A percentile compares a stretch with the other conserved stretches of the same genome.
phyloP scores from a whole-genome alignment of 2,888 invertebrate genomes.

The Habrosyne pyritoides region DNA sequence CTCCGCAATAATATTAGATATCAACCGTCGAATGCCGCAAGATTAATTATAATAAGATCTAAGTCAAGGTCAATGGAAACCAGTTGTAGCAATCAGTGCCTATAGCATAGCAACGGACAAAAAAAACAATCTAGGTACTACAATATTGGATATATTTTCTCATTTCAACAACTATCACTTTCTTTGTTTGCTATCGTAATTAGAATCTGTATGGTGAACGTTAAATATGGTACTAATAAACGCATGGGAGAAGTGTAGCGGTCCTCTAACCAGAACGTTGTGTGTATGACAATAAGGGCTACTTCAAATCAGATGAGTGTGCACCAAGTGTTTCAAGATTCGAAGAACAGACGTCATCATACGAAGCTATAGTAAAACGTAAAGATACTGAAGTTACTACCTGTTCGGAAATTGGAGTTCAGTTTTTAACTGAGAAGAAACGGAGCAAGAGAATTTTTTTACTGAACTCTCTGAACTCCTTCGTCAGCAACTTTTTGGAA shows the following conservation, averaged over 20 bases:
- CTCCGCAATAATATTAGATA: neutral
- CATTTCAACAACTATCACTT: neutral
- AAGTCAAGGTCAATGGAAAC: constrained; percentile 7
- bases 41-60: constrained; percentile 10
- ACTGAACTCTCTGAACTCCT: no score
- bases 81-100: constrained; percentile 6
- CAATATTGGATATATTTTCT: neutral
- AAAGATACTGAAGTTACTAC: no score
- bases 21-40: neutral
- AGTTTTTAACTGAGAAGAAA: no score
- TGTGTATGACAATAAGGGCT: neutral
- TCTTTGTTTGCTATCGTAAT: constrained; percentile 4
- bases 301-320: no score
- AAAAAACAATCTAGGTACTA: neutral
- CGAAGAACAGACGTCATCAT: neutral
- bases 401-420: no score
- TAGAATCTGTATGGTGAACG: neutral
- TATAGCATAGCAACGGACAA: neutral
- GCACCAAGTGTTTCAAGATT: neutral
- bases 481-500: no score
- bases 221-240: neutral
- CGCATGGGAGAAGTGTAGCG: neutral
- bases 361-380: no score
- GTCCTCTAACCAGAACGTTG: neutral
- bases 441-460: no score